Conservation (phyloP, 2,888 invertebrate species). For the Kuschelorhynchus macadamiae region DNA sequence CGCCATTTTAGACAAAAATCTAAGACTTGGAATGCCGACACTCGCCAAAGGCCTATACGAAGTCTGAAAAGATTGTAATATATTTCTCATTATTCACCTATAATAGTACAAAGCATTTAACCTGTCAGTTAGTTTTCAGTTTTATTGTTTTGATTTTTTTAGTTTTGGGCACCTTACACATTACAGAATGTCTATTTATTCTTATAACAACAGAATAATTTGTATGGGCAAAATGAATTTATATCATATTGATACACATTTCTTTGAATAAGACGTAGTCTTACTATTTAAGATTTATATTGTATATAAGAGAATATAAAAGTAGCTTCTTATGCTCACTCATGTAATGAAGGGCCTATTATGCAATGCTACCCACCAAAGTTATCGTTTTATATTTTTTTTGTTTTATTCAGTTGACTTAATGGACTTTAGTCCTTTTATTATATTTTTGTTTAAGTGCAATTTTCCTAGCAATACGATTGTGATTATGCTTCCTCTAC, state of each 20-base stretch:
- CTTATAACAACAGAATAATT: conserved; percentile 16
- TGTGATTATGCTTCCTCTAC: conserved; percentile 58
- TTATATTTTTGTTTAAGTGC: conserved; percentile 60
- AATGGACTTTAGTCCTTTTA: conserved; percentile 33
- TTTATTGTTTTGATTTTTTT: conserved; percentile 15
- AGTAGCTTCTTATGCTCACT: conserved; percentile 51
- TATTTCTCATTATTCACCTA: conserved; percentile 20
- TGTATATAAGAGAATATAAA: conserved; percentile 37
- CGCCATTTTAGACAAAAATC: conserved; percentile 82
- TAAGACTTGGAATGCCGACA: conserved; percentile 79
- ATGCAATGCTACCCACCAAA: conserved; percentile 65
- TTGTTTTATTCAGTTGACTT: conserved; percentile 54
- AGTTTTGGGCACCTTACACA: conserved; percentile 19
- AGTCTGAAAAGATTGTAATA: conserved; percentile 54
- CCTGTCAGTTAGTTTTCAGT: conserved; percentile 19
- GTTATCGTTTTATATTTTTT: conserved; percentile 59
- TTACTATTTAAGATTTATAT: conserved; percentile 35
- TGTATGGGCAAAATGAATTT: conserved; percentile 39
- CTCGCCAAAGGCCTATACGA: conserved; percentile 35
- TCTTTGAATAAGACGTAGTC: conserved; percentile 22
- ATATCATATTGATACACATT: conserved; percentile 49
- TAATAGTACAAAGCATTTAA: conserved; percentile 42
- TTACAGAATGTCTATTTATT: conserved; percentile 17
- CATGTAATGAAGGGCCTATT: conserved; percentile 58
- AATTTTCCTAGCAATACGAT: conserved; percentile 62